Evolutionary conservation across 2,888 invertebrate species (phyloP), one percentile per base, ranked within the genome.

Genomic region (Drosophila affinis): DNA sequence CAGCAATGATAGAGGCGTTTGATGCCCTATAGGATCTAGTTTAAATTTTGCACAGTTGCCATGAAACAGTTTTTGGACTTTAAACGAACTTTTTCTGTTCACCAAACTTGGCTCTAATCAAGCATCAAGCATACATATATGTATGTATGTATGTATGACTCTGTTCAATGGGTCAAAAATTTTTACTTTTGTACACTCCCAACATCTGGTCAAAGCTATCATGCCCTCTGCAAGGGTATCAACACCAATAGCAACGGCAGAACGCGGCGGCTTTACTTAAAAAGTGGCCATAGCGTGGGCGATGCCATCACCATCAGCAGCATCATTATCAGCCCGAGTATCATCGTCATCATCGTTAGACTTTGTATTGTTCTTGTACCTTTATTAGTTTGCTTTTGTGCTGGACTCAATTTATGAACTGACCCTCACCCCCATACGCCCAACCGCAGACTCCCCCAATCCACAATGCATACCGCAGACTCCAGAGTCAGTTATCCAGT

Each of bases 311-410:
- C 46, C 34, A 71, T 17, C 53, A 57, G 9, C 51, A 32, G 14
- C 54, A 49, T 24, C 10, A 34, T 17, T 51, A 27, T 54, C n/a
- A 52, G 18, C 34, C 55, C n/a, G 18, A 32, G 34, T 14, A 12
- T 34, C 53, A 27, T 47, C 52, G 52, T 52, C 55, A 60, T 52
- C 55, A 55, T 32, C 46, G 24, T 74, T 76, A 71, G 76, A 72
- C 78, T 79, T 75, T 64, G 56, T 60, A 56, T 62, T 69, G 62
- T 53, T 53, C 45, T 62, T 45, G 62, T 76, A 81, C 83, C 81
- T 81, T 79, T 82, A 83, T 83, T 81, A 81, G 81, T 79, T 83
- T 76, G 76, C 81, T 70, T 83, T 81, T 83, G 83, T 81, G 73
- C 59, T 75, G 62, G 39, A 70, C 64, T 83, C 73, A 74, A 81